A percentile compares a stretch with the other conserved stretches of the same genome.
These are phyloP conservation scores for Cossypha caffra DNA, from an alignment of 2,797 vertebrate species.

Conservation along the genomic window DNA sequence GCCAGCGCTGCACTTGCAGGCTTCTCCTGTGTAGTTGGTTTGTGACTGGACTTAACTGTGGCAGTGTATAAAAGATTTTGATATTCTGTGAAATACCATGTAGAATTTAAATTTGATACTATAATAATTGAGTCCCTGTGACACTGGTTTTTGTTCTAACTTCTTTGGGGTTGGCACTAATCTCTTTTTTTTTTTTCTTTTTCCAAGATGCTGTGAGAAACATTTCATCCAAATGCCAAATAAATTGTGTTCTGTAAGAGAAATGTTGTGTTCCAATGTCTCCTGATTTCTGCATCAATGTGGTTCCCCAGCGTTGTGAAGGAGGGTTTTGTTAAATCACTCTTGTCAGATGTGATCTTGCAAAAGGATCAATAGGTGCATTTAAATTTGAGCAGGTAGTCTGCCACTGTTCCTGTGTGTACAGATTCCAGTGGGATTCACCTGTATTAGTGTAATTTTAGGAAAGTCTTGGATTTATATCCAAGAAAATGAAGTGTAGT, in stretches of 20 bases:
- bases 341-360: neutral
- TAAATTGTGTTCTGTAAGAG: constrained; percentile 88
- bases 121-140: constrained; percentile 74
- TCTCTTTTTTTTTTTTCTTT: neutral
- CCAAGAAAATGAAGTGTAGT: neutral
- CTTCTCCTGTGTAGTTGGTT: constrained; percentile 61
- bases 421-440: neutral
- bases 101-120: constrained; percentile 78
- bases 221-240: constrained; percentile 94
- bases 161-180: constrained; percentile 77
- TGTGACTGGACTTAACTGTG: constrained; percentile 77
- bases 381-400: neutral
- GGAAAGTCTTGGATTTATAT: neutral
- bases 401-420: neutral
- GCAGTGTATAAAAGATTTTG: constrained; percentile 74
- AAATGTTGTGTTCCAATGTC: neutral
- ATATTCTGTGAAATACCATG: constrained; percentile 76
- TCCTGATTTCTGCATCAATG: neutral
- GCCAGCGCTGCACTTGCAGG: constrained; percentile 35
- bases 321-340: neutral
- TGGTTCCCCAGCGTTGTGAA: rapidly evolving
- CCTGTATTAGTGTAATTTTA: neutral
- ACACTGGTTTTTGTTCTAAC: constrained; percentile 76
- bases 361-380: neutral
- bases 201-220: constrained; percentile 85